These are phyloP conservation scores for Arizona elegans DNA, from an alignment of 2,113 vertebrate species.

Conservation along the genomic window DNA sequence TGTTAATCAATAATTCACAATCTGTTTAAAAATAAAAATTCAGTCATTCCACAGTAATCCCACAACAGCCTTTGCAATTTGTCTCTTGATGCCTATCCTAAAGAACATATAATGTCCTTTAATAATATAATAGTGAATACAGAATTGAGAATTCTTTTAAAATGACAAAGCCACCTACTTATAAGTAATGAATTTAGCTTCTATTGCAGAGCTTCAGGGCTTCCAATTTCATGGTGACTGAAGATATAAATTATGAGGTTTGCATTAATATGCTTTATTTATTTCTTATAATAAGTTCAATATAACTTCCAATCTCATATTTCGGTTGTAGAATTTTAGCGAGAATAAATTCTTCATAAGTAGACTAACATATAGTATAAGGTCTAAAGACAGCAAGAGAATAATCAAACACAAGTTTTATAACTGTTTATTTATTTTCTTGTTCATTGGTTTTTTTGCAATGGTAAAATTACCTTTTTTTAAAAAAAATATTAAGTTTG, in stretches of 20 bases:
- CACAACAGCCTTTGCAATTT: neutral
- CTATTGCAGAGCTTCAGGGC: neutral
- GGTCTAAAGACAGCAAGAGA: neutral
- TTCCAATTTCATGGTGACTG: neutral
- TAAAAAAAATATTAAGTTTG: too few species aligned
- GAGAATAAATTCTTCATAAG: neutral
- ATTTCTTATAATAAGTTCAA: neutral
- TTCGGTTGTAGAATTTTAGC: neutral
- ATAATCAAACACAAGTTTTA: neutral
- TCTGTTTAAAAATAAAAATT: neutral
- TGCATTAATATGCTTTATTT: neutral
- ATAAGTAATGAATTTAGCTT: slow-evolving; percentile 18
- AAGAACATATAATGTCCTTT: neutral
- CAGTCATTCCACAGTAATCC: neutral
- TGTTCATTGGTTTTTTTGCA: neutral
- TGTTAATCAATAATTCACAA: neutral
- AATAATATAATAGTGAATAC: neutral
- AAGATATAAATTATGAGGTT: neutral
- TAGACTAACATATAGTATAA: neutral
- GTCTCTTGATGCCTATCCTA: neutral
- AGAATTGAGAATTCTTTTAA: slow-evolving; percentile 19
- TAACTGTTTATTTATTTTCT: neutral
- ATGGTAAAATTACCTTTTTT: neutral
- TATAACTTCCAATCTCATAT: neutral
- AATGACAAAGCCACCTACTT: slow-evolving; percentile 10